phyloP scores from a whole-genome alignment of 2,888 invertebrate genomes.

The Xylota sylvarum region DNA sequence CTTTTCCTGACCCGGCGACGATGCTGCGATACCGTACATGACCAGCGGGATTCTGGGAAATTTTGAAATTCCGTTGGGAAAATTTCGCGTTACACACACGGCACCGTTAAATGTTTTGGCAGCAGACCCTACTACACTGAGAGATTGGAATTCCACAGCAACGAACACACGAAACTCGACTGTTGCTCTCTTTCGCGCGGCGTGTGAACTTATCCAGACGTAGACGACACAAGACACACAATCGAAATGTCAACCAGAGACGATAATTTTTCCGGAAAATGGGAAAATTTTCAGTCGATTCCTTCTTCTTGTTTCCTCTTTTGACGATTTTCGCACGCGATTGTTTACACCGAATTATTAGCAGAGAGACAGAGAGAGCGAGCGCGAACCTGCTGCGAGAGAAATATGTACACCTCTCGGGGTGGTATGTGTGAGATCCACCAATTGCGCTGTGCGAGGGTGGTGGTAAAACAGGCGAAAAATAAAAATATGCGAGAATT shows the following conservation, averaged over 20 bases:
- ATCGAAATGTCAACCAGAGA: constrained; percentile 42
- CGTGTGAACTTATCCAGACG: constrained; percentile 43
- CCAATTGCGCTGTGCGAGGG: not conserved
- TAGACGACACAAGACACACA: constrained; percentile 50
- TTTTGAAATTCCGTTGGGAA: constrained; percentile 35
- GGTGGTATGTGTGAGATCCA: constrained; percentile 7
- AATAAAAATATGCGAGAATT: constrained; percentile 56
- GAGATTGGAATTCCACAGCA: constrained; percentile 14
- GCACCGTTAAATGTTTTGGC: constrained; percentile 11
- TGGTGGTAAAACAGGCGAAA: constrained; percentile 3
- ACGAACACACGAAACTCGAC: constrained; percentile 13
- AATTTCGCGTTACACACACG: constrained; percentile 20
- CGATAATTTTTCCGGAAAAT: constrained; percentile 62
- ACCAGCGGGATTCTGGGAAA: constrained; percentile 51
- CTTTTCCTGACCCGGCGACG: constrained; percentile 33
- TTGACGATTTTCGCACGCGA: constrained; percentile 59
- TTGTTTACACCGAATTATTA: constrained; percentile 67
- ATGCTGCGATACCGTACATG: constrained; percentile 44
- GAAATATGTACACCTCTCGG: constrained; percentile 19
- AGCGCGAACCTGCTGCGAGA: constrained; percentile 42
- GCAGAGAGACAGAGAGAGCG: constrained; percentile 26
- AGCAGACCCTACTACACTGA: not conserved
- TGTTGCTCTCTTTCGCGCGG: constrained; percentile 56
- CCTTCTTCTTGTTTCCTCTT: constrained; percentile 34
- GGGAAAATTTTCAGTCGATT: constrained; percentile 33